Conservation (phyloP, 2,113 vertebrate species). For the Castor canadensis region DNA sequence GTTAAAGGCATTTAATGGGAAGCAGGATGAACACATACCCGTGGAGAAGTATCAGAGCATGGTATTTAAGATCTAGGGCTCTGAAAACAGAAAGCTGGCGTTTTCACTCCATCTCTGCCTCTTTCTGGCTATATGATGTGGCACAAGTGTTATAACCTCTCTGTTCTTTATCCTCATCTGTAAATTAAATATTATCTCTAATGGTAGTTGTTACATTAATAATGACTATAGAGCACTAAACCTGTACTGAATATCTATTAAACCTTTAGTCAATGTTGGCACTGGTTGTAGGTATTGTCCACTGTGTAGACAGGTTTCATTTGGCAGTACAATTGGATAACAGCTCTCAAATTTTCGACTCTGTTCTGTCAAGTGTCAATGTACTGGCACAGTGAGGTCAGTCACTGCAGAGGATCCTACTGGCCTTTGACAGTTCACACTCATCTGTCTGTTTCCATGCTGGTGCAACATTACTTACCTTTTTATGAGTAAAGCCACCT, state of each 20-base stretch:
- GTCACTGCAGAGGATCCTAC: too few relatives aligned
- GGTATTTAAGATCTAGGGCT: background rate
- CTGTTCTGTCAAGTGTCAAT: background rate
- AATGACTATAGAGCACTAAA: background rate
- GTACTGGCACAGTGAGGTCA: background rate
- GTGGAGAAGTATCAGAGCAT: background rate
- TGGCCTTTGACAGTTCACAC: background rate
- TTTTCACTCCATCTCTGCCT: background rate
- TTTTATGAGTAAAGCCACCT: conserved; percentile 69
- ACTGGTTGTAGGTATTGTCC: background rate
- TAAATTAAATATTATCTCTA: background rate
- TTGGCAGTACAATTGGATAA: background rate
- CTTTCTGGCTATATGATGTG: background rate
- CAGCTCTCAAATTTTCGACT: background rate
- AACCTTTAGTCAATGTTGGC: background rate
- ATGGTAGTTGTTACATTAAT: background rate
- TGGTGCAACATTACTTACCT: conserved; percentile 52
- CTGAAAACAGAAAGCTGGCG: too few relatives aligned
- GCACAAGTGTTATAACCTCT: background rate
- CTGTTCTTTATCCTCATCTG: background rate
- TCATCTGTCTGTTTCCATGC: conserved; percentile 43
- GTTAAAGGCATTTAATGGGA: background rate
- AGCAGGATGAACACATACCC: background rate
- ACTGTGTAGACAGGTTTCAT: background rate
- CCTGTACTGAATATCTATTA: background rate